Percentiles rank a stretch among this genome's conserved stretches.
phyloP scores from a whole-genome alignment of 2,888 invertebrate genomes.

The Ectemnius lituratus region DNA sequence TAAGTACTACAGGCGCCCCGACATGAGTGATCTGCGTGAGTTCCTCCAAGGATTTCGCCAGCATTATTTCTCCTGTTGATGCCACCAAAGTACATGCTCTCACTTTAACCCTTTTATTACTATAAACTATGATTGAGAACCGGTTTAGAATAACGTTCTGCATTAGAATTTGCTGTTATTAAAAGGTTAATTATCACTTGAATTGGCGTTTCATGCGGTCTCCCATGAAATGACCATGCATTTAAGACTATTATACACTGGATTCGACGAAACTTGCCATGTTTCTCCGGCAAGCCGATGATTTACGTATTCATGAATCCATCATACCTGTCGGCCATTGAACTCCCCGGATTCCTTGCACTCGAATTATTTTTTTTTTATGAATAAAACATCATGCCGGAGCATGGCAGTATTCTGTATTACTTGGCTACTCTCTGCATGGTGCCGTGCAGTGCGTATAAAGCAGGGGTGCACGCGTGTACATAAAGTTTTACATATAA shows the following conservation, averaged over 20 bases:
- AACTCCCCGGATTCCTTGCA: neutral
- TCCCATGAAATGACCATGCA: too few species aligned
- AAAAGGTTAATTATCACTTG: too few species aligned
- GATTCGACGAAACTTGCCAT: neutral
- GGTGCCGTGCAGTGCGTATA: conserved; percentile 15
- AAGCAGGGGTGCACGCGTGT: conserved; percentile 30
- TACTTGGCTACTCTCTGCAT: conserved; percentile 1
- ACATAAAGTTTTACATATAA: conserved; percentile 47
- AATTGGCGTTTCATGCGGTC: too few species aligned
- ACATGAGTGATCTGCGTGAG: conserved; percentile 89
- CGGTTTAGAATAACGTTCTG: too few species aligned
- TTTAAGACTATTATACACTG: too few species aligned
- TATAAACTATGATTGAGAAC: too few species aligned
- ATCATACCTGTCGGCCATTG: neutral
- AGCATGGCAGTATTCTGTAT: conserved; percentile 28
- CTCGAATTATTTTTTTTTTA: conserved; percentile 36
- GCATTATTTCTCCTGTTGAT: conserved; percentile 83
- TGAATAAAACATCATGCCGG: conserved; percentile 55
- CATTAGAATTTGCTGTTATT: too few species aligned
- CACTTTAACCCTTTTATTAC: neutral
- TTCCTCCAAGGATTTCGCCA: conserved; percentile 87
- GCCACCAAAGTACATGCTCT: neutral
- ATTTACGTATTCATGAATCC: neutral
- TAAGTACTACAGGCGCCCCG: conserved; percentile 90
- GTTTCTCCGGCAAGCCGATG: neutral